Percentiles rank a stretch among this genome's conserved stretches.
phyloP scores from a whole-genome alignment of 2,797 vertebrate species.

The Masticophis lateralis region DNA sequence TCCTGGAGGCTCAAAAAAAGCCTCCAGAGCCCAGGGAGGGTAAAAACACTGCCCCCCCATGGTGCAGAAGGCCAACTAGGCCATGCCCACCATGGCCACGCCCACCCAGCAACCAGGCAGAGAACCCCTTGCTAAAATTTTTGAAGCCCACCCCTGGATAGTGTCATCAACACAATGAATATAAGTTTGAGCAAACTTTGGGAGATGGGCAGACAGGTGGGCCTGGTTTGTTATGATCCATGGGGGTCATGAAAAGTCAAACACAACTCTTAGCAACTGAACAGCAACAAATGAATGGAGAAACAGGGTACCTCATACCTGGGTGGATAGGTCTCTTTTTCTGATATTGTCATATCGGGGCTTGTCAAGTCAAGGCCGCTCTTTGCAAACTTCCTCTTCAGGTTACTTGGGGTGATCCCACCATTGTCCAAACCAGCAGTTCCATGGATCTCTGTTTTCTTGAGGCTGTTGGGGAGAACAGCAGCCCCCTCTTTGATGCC shows the following conservation, averaged over 20 bases:
- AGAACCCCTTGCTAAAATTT: too few species aligned
- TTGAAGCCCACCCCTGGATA: background rate
- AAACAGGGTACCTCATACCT: constrained; percentile 69
- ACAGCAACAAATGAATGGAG: background rate
- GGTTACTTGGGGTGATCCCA: constrained; percentile 46
- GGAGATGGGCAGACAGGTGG: background rate
- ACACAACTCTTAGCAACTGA: background rate
- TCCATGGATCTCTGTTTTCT: constrained; percentile 45
- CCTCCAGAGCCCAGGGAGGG: too few species aligned
- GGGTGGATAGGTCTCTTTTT: constrained; percentile 72
- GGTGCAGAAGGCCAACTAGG: too few species aligned
- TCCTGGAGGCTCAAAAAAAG: too few species aligned
- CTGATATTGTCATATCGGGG: constrained; percentile 58
- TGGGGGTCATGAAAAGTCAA: background rate
- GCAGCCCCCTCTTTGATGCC: constrained; percentile 1
- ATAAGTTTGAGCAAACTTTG: background rate
- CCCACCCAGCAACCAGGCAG: too few species aligned
- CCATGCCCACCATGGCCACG: too few species aligned
- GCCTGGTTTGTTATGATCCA: background rate
- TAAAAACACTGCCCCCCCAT: too few species aligned
- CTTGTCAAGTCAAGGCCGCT: constrained; percentile 69
- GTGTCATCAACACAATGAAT: background rate
- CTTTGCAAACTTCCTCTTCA: constrained; percentile 77
- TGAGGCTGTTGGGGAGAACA: background rate
- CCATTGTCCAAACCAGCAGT: constrained; percentile 63